These are phyloP conservation scores for Tortricodes alternella DNA, from an alignment of 2,888 invertebrate genomes.

Conservation along the genomic window DNA sequence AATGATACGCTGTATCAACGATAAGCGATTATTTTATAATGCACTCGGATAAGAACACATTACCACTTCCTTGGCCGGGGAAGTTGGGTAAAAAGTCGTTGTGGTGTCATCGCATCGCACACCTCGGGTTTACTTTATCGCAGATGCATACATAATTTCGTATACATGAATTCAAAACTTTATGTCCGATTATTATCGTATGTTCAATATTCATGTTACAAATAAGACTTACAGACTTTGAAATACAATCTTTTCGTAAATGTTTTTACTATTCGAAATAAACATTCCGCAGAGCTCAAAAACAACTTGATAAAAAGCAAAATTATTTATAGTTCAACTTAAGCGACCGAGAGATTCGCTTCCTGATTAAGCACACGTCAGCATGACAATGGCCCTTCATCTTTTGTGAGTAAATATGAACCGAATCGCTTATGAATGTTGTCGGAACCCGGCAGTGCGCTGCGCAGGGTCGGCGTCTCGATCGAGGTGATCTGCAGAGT, in stretches of 20 bases:
- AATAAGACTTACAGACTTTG: neutral
- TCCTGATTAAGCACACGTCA: slow-evolving; percentile 56
- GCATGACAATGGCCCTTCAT: slow-evolving; percentile 57
- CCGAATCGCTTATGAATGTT: slow-evolving; percentile 38
- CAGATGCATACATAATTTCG: slow-evolving; percentile 20
- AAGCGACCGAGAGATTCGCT: slow-evolving; percentile 38
- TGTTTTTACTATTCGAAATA: no score
- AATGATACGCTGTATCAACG: slow-evolving; percentile 22
- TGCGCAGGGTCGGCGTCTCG: slow-evolving; percentile 40
- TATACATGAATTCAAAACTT: slow-evolving; percentile 7
- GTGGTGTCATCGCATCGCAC: slow-evolving; percentile 9
- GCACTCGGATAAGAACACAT: slow-evolving; percentile 1
- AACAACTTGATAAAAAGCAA: neutral
- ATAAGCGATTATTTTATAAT: slow-evolving; percentile 18
- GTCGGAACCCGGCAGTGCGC: slow-evolving; percentile 65
- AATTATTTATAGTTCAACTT: neutral
- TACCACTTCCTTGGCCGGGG: slow-evolving; percentile 7
- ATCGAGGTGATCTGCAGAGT: slow-evolving; percentile 61
- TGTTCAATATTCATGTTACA: neutral
- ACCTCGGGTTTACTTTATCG: slow-evolving; percentile 5
- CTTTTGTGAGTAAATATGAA: slow-evolving; percentile 53
- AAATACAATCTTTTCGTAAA: no score
- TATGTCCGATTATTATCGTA: slow-evolving; percentile 16
- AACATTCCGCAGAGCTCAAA: no score
- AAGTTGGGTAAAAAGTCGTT: slow-evolving; percentile 8